Percentiles rank a stretch among this genome's conserved stretches.
Conservation (phyloP, 2,113 vertebrate species). For the Oreochromis niloticus region DNA sequence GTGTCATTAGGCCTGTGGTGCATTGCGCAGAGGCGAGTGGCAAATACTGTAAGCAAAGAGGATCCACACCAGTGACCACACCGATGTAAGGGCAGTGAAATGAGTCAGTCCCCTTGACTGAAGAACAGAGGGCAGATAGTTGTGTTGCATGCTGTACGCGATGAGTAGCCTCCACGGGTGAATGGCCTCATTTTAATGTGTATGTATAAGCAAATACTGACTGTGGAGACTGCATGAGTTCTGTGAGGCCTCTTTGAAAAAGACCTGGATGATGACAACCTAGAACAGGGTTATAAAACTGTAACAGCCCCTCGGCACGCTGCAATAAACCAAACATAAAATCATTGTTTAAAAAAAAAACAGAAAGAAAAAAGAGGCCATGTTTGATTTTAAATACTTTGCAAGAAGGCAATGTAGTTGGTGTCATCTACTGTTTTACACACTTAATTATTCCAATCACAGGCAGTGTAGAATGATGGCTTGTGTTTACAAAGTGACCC, state of each 20-base stretch:
- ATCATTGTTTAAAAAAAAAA: slow-evolving; percentile 10
- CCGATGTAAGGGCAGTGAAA: background rate
- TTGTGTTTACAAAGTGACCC: slow-evolving; percentile 74
- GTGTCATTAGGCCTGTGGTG: slow-evolving; percentile 2
- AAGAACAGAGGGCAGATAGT: background rate
- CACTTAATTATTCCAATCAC: slow-evolving; percentile 81
- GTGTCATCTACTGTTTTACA: slow-evolving; percentile 71
- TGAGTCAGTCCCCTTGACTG: background rate
- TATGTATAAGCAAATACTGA: background rate
- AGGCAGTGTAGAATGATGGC: slow-evolving; percentile 67
- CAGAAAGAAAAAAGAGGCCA: slow-evolving; percentile 65
- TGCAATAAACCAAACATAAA: slow-evolving; percentile 26
- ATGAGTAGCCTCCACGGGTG: background rate
- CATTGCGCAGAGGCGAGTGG: background rate
- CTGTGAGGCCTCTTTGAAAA: background rate
- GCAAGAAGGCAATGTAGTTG: slow-evolving; percentile 65
- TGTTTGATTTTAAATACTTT: slow-evolving; percentile 64
- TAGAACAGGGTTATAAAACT: background rate
- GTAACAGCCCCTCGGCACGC: background rate
- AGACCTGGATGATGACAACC: background rate
- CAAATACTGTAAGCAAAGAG: background rate
- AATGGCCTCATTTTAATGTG: background rate
- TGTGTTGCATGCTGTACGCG: background rate
- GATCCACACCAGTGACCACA: background rate
- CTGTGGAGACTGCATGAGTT: background rate